phyloP scores from a whole-genome alignment of 1,140 invertebrate genomes.

The Ganaspis sp. region DNA sequence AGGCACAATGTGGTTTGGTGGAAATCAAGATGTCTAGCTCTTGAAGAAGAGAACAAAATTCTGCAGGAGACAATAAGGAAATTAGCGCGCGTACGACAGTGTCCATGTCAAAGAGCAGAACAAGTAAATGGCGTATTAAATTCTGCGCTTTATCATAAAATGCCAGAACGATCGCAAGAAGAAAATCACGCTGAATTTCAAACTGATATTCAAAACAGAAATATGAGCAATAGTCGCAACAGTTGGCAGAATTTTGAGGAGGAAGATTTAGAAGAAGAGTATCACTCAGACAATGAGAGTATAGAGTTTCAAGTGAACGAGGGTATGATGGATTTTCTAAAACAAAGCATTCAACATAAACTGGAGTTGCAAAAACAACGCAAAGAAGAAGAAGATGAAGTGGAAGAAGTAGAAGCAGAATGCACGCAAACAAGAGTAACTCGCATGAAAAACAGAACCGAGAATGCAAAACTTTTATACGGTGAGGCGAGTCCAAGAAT shows the following conservation, averaged over 20 bases:
- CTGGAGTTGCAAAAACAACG: constrained; percentile 73
- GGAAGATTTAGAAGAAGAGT: constrained; percentile 7
- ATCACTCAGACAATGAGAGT: constrained; percentile 56
- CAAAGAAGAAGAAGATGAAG: constrained; percentile 56
- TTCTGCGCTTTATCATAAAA: not conserved
- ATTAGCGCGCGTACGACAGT: not conserved
- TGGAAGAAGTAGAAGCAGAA: constrained; percentile 46
- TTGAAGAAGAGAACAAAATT: constrained; percentile 81
- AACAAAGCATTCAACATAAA: constrained; percentile 78
- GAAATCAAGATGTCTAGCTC: constrained; percentile 80
- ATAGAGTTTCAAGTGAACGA: constrained; percentile 80
- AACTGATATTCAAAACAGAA: not conserved
- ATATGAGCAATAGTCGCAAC: not conserved
- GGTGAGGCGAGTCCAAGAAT: constrained; percentile 81
- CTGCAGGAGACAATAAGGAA: constrained; percentile 67
- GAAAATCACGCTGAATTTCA: not conserved
- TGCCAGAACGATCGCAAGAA: not conserved
- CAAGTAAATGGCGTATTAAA: not conserved
- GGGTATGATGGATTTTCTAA: constrained; percentile 81
- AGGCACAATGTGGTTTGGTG: constrained; percentile 79
- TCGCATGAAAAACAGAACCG: constrained; percentile 61
- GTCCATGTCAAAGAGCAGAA: not conserved
- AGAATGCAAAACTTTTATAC: constrained; percentile 77
- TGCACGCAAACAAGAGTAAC: constrained; percentile 41
- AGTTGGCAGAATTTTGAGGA: constrained; percentile 28